phyloP scores from a whole-genome alignment of 2,113 vertebrate species.

The Cheilinus undulatus region DNA sequence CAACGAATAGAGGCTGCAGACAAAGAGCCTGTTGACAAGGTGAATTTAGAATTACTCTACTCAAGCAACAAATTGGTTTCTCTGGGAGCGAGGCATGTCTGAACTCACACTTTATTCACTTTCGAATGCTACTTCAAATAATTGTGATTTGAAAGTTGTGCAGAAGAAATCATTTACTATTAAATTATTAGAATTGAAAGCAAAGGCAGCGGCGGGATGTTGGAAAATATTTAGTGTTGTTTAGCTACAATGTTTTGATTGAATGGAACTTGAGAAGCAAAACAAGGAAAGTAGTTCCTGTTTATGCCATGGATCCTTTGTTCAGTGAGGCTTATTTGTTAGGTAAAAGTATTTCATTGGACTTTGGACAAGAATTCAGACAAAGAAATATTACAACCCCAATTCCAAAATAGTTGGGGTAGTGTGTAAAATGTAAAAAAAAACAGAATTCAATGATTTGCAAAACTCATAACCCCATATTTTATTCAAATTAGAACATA shows the following conservation, averaged over 20 bases:
- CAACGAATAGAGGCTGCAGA: conserved; percentile 59
- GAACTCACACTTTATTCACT: conserved; percentile 35
- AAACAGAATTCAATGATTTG: too few relatives aligned
- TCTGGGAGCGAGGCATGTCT: conserved; percentile 48
- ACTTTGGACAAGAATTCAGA: conserved; percentile 18
- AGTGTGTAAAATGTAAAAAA: too few relatives aligned
- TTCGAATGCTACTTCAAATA: conserved; percentile 44
- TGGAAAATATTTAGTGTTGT: conserved; percentile 5
- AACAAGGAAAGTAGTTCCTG: neutral
- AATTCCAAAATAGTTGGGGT: too few relatives aligned
- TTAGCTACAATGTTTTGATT: neutral
- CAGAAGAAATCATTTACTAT: conserved; percentile 13
- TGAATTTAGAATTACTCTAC: conserved; percentile 73
- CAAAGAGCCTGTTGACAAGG: conserved; percentile 79
- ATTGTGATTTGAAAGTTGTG: conserved; percentile 41
- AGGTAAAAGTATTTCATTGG: neutral
- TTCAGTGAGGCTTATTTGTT: conserved; percentile 16
- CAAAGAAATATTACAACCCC: neutral
- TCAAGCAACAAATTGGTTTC: conserved; percentile 70
- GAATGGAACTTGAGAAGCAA: neutral
- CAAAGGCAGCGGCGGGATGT: neutral
- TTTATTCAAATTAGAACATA: too few relatives aligned
- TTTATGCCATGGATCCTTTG: neutral
- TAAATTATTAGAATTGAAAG: conserved; percentile 33
- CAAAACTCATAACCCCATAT: too few relatives aligned